These are phyloP conservation scores for Odontomyia ornata DNA, from an alignment of 2,888 invertebrate species.

Conservation along the genomic window DNA sequence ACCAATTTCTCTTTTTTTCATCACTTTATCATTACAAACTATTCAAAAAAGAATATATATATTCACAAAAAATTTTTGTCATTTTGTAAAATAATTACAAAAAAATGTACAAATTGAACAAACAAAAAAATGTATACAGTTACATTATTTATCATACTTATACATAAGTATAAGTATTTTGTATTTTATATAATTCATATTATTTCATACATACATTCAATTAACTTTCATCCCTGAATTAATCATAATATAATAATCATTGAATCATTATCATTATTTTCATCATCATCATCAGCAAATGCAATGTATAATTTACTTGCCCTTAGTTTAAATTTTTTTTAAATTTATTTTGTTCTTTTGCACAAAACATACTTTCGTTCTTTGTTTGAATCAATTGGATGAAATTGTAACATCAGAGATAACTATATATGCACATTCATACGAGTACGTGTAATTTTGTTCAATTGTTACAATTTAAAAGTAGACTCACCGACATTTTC, in stretches of 20 bases:
- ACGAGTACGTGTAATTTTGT: neutral
- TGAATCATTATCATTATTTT: conserved; percentile 17
- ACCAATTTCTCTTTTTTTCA: neutral
- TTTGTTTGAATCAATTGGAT: neutral
- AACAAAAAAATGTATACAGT: conserved; percentile 36
- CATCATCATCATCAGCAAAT: neutral
- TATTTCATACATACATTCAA: conserved; percentile 42
- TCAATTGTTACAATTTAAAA: neutral
- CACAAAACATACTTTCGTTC: neutral
- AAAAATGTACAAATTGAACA: conserved; percentile 34
- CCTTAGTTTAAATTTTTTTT: neutral
- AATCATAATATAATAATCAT: conserved; percentile 39
- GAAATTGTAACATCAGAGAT: neutral
- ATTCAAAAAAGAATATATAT: conserved; percentile 29
- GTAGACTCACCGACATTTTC: neutral
- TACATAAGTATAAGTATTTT: neutral
- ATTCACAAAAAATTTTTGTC: conserved; percentile 34
- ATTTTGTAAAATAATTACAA: conserved; percentile 30
- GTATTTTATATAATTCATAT: no score
- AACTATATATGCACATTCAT: neutral
- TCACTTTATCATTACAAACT: conserved; percentile 27
- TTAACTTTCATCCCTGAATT: conserved; percentile 49
- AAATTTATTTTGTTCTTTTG: neutral
- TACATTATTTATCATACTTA: conserved; percentile 22
- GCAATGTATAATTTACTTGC: neutral